A percentile compares a stretch with the other conserved stretches of the same genome.
Evolutionary conservation across 2,888 invertebrate genomes (phyloP).

Genomic region (Lissocephala sabroskyi): DNA sequence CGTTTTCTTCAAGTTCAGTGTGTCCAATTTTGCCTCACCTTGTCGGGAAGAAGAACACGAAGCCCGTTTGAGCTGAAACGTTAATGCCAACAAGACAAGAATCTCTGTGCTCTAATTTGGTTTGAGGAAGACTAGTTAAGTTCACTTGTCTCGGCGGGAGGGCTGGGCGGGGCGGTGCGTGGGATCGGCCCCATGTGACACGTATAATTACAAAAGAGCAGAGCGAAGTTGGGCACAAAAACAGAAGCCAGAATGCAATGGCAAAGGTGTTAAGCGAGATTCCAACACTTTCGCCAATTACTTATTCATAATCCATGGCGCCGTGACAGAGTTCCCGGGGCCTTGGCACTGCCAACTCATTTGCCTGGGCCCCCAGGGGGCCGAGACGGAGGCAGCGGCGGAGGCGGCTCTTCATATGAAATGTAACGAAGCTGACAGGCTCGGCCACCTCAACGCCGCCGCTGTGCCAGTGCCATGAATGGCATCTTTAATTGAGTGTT

Average conservation of each 20-base stretch:
- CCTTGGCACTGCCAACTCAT: background rate
- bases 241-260: background rate
- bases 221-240: no score
- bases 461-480: conserved; percentile 41
- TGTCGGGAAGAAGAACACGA: no score
- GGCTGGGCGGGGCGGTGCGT: background rate
- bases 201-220: background rate
- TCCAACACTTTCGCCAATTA: conserved; percentile 54
- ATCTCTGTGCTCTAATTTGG: background rate
- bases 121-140: background rate
- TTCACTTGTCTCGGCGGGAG: background rate
- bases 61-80: no score
- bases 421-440: background rate
- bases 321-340: background rate
- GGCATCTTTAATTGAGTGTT: conserved; percentile 48
- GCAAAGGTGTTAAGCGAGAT: conserved; percentile 33
- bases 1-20: no score
- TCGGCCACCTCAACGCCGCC: no score
- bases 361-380: no score
- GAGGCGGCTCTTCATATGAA: no score
- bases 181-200: no score
- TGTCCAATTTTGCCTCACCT: no score
- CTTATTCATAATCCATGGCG: conserved; percentile 54
- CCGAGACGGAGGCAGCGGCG: no score
- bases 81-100: no score